Base-by-base conservation (phyloP, 2,113 vertebrate species). In the Xyliphius kryptos region DNA sequence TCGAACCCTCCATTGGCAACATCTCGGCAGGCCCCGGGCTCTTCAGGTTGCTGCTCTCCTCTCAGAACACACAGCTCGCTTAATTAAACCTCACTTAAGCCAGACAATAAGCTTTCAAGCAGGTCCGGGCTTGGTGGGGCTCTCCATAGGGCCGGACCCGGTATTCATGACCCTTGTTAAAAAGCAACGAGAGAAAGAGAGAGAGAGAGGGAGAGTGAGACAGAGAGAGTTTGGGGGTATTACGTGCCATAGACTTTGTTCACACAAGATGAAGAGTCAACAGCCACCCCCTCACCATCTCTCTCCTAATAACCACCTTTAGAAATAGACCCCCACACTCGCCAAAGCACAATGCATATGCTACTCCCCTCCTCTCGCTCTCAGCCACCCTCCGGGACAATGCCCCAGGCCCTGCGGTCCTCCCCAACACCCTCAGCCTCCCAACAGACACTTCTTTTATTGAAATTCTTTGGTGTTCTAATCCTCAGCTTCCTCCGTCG, bases 71-170 rank as follows among this genome's bases (percentile, higher is more conserved):
- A 77, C 82, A 84, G 79, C 82, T 79, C 37, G 79, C 79, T 85
- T 89, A 88, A 89, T 89, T 88, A 89, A 89, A 89, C 81, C 84
- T 60, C 87, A 86, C 87, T 89, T 89, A 88, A 88, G 83, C 76
- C 71, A 74, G 80, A 85, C 82, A 88, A 86, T 86, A 80, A 74
- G 75, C 73, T 26, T 75, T 72, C 56, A 74, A 67, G 81, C 83
- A 85, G 82, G 83, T 84, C 82, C 77, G 79, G 81, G 80, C 73
- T 59, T 64, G 74, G 77, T 63, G 74, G 75, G 74, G 70, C 78
- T 75, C 70, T 61, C 52, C 14, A 56, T 63, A 72, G 80, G 77
- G 60, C 37, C 32, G 71, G 75, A 36, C 79, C 70, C 75, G 74
- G 78, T 71, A 83, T 85, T 83, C 80, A 86, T 82, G 83, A 79